These are phyloP conservation scores for Perdix hodgsoniae DNA, from an alignment of 2,797 vertebrate species.

Conservation along the genomic window DNA sequence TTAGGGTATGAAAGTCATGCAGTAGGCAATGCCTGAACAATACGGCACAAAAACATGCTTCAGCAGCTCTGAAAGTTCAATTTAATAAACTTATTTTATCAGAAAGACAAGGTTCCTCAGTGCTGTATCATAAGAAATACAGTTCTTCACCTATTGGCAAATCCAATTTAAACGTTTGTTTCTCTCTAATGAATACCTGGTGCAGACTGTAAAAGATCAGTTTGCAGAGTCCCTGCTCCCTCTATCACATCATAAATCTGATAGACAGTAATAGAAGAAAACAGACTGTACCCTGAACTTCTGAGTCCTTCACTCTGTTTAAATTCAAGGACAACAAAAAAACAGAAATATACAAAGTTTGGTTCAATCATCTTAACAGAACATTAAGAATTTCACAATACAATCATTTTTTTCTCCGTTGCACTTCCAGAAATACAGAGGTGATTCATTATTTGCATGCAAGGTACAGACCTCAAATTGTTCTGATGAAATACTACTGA, in stretches of 20 bases:
- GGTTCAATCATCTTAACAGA: background rate
- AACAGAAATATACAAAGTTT: background rate
- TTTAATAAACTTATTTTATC: background rate
- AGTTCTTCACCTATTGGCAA: background rate
- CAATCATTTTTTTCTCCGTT: background rate
- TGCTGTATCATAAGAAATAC: background rate
- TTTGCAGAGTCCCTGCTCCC: background rate
- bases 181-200: background rate
- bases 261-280: background rate
- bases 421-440: slow-evolving; percentile 13
- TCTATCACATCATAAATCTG: background rate
- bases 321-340: slow-evolving; percentile 12
- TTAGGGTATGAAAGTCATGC: background rate
- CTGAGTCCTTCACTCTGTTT: background rate
- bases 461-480: background rate
- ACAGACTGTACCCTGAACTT: background rate
- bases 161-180: background rate
- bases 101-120: background rate
- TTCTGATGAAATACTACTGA: background rate
- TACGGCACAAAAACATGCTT: background rate
- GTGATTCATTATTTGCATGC: background rate
- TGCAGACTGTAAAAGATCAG: background rate
- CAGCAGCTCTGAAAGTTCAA: background rate
- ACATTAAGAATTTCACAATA: background rate
- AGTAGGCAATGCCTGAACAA: background rate